phyloP scores from a whole-genome alignment of 2,888 invertebrate genomes.

The Heteropelma amictum region DNA sequence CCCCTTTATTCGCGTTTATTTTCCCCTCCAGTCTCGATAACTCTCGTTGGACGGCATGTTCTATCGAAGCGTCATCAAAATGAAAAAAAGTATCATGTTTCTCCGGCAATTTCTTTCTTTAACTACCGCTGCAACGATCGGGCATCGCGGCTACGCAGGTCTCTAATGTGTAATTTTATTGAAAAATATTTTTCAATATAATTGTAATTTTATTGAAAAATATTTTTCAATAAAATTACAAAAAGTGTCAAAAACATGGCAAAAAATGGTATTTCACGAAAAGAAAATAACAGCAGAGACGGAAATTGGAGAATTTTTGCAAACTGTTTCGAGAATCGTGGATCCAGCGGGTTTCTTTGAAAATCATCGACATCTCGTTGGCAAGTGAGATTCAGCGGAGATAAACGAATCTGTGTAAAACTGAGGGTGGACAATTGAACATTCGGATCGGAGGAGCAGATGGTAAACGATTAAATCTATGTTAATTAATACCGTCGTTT shows the following conservation, averaged over 20 bases:
- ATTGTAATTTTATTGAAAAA: too few relatives aligned
- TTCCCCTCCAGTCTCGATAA: not conserved
- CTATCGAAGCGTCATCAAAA: too few relatives aligned
- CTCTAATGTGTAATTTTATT: too few relatives aligned
- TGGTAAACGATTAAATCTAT: not conserved
- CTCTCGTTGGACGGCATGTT: not conserved
- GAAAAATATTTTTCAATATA: too few relatives aligned
- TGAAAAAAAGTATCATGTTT: too few relatives aligned
- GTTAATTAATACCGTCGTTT: constrained; percentile 19
- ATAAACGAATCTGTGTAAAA: not conserved
- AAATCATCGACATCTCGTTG: not conserved
- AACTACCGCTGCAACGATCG: too few relatives aligned
- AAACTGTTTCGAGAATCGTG: not conserved
- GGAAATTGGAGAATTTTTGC: not conserved
- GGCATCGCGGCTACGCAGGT: too few relatives aligned
- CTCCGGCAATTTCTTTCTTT: too few relatives aligned
- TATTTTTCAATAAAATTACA: too few relatives aligned
- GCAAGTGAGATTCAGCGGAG: not conserved
- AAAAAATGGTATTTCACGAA: too few relatives aligned
- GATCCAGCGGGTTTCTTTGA: constrained; percentile 13
- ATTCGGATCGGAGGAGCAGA: not conserved
- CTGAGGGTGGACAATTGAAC: not conserved
- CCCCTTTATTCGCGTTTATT: constrained; percentile 10
- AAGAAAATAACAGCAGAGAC: too few relatives aligned
- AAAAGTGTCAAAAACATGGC: too few relatives aligned